These are phyloP conservation scores for Psittacula derbiana DNA, from an alignment of 2,797 vertebrate genomes.

Conservation along the genomic window DNA sequence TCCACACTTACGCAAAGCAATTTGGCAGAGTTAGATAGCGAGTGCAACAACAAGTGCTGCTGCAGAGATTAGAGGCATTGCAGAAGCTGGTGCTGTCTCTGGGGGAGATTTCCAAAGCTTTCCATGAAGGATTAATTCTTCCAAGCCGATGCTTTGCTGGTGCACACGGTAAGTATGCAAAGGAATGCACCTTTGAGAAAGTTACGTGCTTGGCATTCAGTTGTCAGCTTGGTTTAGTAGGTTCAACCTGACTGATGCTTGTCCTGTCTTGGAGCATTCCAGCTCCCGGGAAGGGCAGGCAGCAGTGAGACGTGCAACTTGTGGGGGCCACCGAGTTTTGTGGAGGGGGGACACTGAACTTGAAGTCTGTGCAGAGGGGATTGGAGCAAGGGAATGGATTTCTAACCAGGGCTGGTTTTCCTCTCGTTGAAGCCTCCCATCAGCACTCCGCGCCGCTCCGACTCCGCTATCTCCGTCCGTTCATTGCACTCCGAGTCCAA, in stretches of 20 bases:
- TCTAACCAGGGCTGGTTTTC: background rate
- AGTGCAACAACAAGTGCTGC: constrained; percentile 63
- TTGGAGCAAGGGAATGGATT: background rate
- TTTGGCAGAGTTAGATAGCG: constrained; percentile 72
- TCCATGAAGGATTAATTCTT: constrained; percentile 11
- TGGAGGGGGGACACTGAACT: background rate
- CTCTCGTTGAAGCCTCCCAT: constrained; percentile 83
- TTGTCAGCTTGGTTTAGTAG: background rate
- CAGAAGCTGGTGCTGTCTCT: background rate
- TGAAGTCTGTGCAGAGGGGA: background rate
- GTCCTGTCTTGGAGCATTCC: background rate
- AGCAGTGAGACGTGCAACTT: background rate
- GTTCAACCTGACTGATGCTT: background rate
- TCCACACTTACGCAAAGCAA: constrained; percentile 78
- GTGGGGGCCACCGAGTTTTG: background rate
- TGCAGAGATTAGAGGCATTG: constrained; percentile 14
- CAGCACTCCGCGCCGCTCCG: constrained; percentile 89
- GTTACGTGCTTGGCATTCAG: background rate
- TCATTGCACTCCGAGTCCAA: constrained; percentile 98
- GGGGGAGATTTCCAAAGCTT: constrained; percentile 2
- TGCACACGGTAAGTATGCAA: background rate
- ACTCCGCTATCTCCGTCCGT: constrained; percentile 95
- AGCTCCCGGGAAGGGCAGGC: background rate
- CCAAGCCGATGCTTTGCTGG: background rate
- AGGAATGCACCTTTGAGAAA: background rate